Evolutionary conservation across 2,797 vertebrate species (phyloP).

Genomic region (Esox lucius): DNA sequence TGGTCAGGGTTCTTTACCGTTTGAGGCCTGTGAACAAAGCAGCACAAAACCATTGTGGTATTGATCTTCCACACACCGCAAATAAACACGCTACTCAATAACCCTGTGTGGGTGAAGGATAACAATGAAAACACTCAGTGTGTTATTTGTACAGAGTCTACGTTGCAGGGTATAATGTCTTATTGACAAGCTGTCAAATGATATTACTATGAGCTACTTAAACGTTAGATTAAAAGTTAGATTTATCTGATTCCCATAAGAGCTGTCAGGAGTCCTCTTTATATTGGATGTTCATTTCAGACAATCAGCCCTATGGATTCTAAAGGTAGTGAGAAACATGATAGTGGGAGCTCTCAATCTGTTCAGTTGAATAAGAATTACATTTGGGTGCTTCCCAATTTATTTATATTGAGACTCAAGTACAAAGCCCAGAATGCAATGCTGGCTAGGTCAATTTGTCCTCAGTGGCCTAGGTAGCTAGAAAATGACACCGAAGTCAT

Average conservation of each 20-base stretch:
- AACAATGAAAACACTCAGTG: background rate
- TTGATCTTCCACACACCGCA: background rate
- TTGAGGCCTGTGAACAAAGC: background rate
- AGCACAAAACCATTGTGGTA: background rate
- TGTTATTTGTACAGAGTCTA: background rate
- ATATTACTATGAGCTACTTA: background rate
- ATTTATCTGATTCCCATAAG: background rate
- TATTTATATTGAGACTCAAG: too few species aligned
- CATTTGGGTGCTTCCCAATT: background rate
- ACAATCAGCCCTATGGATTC: background rate
- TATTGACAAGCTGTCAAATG: background rate
- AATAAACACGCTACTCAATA: too few species aligned
- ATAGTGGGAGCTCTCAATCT: background rate
- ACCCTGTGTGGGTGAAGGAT: background rate
- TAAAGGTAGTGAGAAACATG: background rate
- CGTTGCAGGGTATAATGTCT: background rate
- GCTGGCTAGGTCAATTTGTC: too few species aligned
- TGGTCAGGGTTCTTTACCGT: background rate
- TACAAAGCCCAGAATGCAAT: too few species aligned
- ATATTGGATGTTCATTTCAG: background rate
- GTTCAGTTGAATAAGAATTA: background rate
- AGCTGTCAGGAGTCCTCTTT: background rate
- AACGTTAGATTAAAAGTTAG: background rate
- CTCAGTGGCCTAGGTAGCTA: too few species aligned
- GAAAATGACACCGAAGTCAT: too few species aligned